Evolutionary conservation across 2,797 vertebrate species (phyloP).

Genomic region (Megalops cyprinoides): DNA sequence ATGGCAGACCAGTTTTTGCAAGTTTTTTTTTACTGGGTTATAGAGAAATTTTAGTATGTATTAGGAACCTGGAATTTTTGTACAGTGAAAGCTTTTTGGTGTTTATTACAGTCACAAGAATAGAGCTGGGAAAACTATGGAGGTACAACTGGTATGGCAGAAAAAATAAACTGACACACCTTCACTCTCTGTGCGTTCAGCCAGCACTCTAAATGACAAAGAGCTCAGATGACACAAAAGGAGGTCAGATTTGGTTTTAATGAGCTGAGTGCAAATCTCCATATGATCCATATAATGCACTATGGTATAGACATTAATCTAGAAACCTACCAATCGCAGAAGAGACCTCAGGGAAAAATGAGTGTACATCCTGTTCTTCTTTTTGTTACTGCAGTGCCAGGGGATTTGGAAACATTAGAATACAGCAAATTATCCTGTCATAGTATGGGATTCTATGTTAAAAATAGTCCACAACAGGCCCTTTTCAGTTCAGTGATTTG

Average conservation of each 20-base stretch:
- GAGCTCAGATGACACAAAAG: constrained; percentile 9
- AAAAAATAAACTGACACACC: constrained; percentile 29
- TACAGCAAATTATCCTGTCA: constrained; percentile 10
- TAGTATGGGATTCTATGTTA: neutral
- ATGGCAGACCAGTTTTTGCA: too few species aligned
- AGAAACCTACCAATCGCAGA: constrained; percentile 2
- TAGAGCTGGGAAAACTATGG: constrained; percentile 23
- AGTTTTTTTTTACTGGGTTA: too few species aligned
- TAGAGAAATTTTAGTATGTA: too few species aligned
- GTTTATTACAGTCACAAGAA: constrained; percentile 30
- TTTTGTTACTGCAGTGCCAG: neutral
- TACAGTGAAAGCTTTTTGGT: too few species aligned
- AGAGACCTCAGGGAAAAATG: neutral
- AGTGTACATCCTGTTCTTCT: neutral
- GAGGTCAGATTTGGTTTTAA: constrained; percentile 35
- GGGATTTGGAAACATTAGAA: neutral
- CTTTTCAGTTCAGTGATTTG: neutral
- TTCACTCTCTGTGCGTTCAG: constrained; percentile 20
- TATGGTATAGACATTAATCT: neutral
- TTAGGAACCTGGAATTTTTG: too few species aligned
- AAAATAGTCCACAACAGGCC: neutral
- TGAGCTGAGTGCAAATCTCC: constrained; percentile 42
- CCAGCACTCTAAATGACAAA: constrained; percentile 28
- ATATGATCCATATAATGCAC: constrained; percentile 34
- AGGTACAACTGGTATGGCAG: constrained; percentile 14